Evolutionary conservation across 2,113 vertebrate genomes (phyloP), one percentile per base, ranked within the genome.

Genomic region (Lepisosteus osseus): DNA sequence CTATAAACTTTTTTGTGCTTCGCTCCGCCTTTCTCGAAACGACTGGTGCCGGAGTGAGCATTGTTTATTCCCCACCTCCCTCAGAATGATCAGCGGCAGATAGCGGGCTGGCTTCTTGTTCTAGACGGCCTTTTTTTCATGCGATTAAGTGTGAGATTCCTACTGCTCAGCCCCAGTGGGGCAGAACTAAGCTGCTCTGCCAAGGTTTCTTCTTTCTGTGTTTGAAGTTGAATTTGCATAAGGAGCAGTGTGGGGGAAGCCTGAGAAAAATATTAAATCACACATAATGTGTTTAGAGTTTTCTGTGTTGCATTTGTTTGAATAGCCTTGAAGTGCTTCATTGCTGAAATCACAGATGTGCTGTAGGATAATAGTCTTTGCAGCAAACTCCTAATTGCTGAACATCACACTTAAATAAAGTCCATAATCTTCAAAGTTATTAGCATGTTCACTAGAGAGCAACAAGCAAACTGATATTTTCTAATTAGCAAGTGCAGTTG

Each of bases 321-420:
- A 68, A 54, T 55, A 54, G 67, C 44, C 67, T 54, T 68, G 65
- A 68, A 68, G 67, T 68, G 47, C 62, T 64, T 29, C 17, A 64
- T 64, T 64, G 17, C 67, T 68, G 67, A 68, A 47, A 65, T 68
- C n/a, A 64, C 62, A 54, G 15, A 68, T 67, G 40, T 67, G 3
- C 4, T 13, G 43, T 45, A 15, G 65, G 13, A 43, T 68, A 29
- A 54, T 68, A 64, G 67, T 54, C 67, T 29, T 68, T 54, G 67
- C 67, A 15, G 44, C 67, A 64, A 64, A 64, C 62, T 64, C 17
- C n/a, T 68, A 68, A 68, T 68, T 68, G 67, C 67, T 68, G 44
- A 56, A 54, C 14, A 54, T 54, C n/a, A 51, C 67, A 17, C 67
- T 68, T 68, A 68, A 68, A 68, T 55, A 68, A 12, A 17, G 47